Percentiles rank a stretch among this genome's conserved stretches.
phyloP scores from a whole-genome alignment of 2,113 vertebrate genomes.

The Alosa alosa region DNA sequence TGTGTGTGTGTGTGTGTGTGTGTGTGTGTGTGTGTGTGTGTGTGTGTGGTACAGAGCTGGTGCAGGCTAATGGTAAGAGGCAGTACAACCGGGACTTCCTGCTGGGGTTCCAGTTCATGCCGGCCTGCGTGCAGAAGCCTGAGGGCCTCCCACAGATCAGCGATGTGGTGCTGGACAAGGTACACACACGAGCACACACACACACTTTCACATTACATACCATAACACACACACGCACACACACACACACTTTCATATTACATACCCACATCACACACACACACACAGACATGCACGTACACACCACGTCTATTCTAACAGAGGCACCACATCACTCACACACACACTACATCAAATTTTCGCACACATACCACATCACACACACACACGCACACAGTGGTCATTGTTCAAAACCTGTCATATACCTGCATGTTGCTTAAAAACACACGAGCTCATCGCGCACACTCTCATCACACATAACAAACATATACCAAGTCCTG shows the following conservation, averaged over 20 bases:
- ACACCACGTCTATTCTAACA: background rate
- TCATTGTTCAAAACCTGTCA: background rate
- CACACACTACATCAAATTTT: background rate
- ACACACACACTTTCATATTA: background rate
- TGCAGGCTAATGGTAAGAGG: conserved; percentile 82
- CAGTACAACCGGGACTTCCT: conserved; percentile 90
- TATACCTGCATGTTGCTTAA: background rate
- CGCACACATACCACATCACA: background rate
- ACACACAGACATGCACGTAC: background rate
- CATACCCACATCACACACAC: background rate
- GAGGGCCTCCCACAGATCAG: conserved; percentile 94
- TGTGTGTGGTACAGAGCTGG: conserved; percentile 56
- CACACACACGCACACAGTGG: background rate
- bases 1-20: background rate
- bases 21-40: too few relatives aligned
- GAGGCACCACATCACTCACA: background rate
- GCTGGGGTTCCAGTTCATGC: conserved; percentile 91
- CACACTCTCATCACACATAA: background rate
- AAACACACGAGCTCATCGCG: background rate
- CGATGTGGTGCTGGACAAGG: conserved; percentile 97
- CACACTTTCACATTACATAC: background rate
- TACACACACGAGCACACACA: conserved; percentile 47
- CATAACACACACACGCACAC: background rate
- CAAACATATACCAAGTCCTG: background rate
- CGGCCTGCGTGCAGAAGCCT: conserved; percentile 88